phyloP scores from a whole-genome alignment of 2,797 vertebrate species.

The Lepus oiostolus region DNA sequence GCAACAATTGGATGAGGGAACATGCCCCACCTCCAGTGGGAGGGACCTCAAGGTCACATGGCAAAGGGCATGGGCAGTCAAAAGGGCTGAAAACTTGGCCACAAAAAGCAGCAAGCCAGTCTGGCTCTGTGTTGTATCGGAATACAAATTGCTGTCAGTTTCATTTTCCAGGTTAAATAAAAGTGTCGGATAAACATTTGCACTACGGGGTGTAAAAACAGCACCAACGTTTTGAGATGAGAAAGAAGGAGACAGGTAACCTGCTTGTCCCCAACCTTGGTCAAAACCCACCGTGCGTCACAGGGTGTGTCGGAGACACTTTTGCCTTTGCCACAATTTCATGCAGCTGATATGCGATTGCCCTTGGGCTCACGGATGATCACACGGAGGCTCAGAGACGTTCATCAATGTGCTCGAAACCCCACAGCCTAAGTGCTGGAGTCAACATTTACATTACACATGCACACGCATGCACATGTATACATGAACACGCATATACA shows the following conservation, averaged over 20 bases:
- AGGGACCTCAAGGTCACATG: background rate
- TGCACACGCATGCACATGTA: too few relatives aligned
- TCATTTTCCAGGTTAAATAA: background rate
- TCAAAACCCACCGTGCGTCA: background rate
- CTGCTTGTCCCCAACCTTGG: background rate
- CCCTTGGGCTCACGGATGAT: background rate
- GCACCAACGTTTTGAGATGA: background rate
- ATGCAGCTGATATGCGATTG: background rate
- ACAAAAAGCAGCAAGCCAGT: background rate
- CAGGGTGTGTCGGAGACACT: background rate
- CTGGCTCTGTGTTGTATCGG: background rate
- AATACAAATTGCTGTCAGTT: background rate
- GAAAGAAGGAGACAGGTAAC: background rate
- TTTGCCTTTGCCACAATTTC: background rate
- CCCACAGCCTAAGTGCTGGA: background rate
- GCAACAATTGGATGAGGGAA: background rate
- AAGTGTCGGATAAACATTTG: background rate
- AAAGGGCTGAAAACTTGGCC: background rate
- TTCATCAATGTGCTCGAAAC: background rate
- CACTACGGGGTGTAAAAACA: background rate
- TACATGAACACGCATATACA: too few relatives aligned
- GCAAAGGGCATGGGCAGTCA: background rate
- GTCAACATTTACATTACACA: background rate
- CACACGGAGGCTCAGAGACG: background rate
- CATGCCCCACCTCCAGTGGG: background rate